These are phyloP conservation scores for Marmota flaviventris DNA, from an alignment of 2,113 vertebrate genomes.

Conservation along the genomic window DNA sequence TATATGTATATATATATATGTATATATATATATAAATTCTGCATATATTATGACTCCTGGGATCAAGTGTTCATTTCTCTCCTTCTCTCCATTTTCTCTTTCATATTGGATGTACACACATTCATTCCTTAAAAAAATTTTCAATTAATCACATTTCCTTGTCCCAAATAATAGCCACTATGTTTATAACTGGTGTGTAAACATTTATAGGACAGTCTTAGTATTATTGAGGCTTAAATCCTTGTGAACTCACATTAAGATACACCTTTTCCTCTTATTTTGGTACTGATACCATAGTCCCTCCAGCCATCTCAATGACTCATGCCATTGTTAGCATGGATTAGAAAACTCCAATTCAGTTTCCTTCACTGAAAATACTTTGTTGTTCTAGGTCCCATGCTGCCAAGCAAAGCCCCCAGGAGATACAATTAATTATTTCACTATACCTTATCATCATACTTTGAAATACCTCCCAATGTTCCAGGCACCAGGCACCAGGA, in stretches of 20 bases:
- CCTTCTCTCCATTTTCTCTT: background rate
- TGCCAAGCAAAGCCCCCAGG: background rate
- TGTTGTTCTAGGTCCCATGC: background rate
- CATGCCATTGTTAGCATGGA: background rate
- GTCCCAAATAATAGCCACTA: background rate
- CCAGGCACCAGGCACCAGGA: background rate
- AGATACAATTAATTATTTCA: background rate
- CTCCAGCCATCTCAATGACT: background rate
- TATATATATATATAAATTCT: background rate
- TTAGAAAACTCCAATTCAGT: background rate
- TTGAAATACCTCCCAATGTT: slow-evolving; percentile 6
- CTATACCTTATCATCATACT: background rate
- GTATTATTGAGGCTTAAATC: background rate
- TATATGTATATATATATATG: too few species aligned
- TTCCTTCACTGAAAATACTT: background rate
- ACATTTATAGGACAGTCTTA: background rate
- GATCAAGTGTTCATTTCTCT: background rate
- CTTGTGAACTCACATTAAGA: background rate
- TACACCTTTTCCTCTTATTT: background rate
- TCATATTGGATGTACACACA: background rate
- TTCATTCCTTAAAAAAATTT: background rate
- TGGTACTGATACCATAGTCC: background rate
- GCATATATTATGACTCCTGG: background rate
- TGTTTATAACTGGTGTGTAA: background rate
- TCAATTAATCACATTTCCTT: background rate